These are phyloP conservation scores for Frankliniella intonsa DNA, from an alignment of 2,888 invertebrate species.

Conservation along the genomic window DNA sequence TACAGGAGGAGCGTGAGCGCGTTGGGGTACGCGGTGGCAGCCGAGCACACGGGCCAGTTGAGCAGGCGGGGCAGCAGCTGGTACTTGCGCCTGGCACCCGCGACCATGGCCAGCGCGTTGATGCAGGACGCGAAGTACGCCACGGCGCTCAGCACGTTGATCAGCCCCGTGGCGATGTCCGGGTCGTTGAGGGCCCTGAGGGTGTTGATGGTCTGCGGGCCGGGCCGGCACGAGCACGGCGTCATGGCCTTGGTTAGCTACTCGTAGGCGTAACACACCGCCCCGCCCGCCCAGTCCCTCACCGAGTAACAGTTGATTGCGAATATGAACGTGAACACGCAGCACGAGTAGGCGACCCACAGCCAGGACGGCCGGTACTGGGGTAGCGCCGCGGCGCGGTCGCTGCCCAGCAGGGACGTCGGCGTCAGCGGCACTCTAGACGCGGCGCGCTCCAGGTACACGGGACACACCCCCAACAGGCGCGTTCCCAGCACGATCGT, in stretches of 20 bases:
- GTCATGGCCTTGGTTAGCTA: background rate
- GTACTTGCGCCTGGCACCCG: background rate
- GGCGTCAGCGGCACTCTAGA: background rate
- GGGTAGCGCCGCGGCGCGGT: background rate
- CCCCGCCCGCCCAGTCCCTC: too few relatives aligned
- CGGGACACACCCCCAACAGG: background rate
- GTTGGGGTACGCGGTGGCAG: background rate
- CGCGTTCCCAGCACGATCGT: background rate
- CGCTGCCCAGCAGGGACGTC: background rate
- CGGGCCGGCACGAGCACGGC: background rate
- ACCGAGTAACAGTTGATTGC: background rate
- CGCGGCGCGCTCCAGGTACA: too few relatives aligned
- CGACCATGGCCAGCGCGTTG: background rate
- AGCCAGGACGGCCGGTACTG: background rate
- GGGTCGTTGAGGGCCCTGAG: background rate
- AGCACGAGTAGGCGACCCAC: background rate
- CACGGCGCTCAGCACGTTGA: background rate
- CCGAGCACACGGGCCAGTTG: background rate
- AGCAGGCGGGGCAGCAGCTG: background rate
- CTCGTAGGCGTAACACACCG: background rate
- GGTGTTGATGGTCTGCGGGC: background rate
- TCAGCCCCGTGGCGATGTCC: background rate
- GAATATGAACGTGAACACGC: background rate
- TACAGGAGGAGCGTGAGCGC: background rate
- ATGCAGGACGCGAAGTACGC: background rate